Base-by-base conservation (phyloP, 2,797 vertebrate species). In the Phoebastria nigripes region DNA sequence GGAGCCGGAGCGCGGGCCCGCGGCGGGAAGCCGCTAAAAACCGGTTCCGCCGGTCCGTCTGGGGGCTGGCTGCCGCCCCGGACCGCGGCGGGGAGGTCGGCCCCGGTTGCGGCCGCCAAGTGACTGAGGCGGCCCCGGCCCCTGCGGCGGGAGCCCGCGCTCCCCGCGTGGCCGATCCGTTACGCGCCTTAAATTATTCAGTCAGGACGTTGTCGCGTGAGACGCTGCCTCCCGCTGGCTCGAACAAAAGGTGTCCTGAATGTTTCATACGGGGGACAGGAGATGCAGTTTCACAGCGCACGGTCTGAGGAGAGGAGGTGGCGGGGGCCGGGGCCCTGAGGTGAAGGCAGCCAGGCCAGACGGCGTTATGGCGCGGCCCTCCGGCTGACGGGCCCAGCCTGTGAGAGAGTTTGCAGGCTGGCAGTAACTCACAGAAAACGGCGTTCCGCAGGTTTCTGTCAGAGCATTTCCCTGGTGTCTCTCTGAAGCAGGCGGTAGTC, bases 391-490 rank as follows among this genome's bases (percentile, higher is more conserved):
- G 31, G 44, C 46, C 29, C 25, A 1, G 47, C 19, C 12, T 2
- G 52, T 11, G 13, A 7, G 9, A 2, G 37, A 5, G 61, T 8
- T 35, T 3, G 55, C 7, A 11, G 63, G 59, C 31, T 11, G 26
- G 35, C 22, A 4, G 42, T 19, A 24, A 9, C 37, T 22, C 8
- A 0, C 9, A 16, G 26, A 7, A 33, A 33, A 9, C 3, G 11
- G 22, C 42, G 20, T 49, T 21, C 28, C 20, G 2, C 58, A 4
- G 58, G 15, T 16, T 41, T n/a, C 51, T 25, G 8, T 25, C 37
- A 12, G 10, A 9, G 3, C 25, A 0, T 17, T 33, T 29, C 28
- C 7, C 33, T 4, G 0, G 9, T 5, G 72, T 12, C 16, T 29
- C n/a, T 26, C 9, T 6, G 72, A 21, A 31, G 16, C 8, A 7